Conservation (phyloP, 2,113 vertebrate genomes). For the Suricata suricatta region DNA sequence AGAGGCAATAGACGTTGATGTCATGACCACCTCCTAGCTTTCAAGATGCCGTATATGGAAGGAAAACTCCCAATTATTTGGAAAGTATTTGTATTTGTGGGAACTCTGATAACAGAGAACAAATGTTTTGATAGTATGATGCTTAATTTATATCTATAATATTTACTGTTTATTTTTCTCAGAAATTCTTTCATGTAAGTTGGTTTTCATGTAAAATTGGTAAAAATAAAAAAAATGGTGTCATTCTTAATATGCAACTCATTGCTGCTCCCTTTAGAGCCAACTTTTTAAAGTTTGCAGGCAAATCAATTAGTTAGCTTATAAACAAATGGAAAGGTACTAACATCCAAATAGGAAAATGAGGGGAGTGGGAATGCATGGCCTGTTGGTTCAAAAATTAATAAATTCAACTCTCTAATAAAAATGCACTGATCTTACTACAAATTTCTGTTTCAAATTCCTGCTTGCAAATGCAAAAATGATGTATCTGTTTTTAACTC, state of each 20-base stretch:
- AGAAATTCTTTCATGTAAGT: not conserved
- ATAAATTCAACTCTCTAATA: not conserved
- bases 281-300: not conserved
- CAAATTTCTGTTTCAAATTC: not conserved
- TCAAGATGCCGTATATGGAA: not conserved
- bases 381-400: not conserved
- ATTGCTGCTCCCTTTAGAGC: not conserved
- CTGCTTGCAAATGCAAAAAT: not conserved
- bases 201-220: not conserved
- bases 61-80: not conserved
- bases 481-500: not conserved
- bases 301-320: not conserved
- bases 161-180: not conserved
- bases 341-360: not conserved
- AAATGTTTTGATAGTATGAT: not conserved
- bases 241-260: not conserved
- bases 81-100: not conserved
- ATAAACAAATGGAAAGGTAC: not conserved
- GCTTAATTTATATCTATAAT: not conserved
- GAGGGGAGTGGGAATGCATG: fast-evolving
- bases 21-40: not conserved
- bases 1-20: not conserved
- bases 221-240: not conserved
- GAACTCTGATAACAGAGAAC: not conserved
- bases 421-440: not conserved